A percentile compares a stretch with the other conserved stretches of the same genome.
Evolutionary conservation across 1,140 invertebrate species (phyloP).

Genomic region (Drosophila novamexicana): DNA sequence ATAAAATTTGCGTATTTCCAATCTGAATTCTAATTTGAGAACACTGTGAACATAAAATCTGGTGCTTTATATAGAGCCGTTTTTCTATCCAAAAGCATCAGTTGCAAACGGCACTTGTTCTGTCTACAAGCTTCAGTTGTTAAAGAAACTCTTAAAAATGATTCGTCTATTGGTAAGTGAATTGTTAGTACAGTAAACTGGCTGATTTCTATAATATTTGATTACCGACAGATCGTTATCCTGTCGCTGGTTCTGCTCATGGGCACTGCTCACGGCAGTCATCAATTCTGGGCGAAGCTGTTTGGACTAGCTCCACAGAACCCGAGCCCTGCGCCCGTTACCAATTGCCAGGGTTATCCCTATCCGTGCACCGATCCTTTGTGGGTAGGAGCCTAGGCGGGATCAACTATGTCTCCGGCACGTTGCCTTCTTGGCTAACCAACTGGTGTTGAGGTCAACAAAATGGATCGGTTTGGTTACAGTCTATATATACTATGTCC

Average conservation of each 20-base stretch:
- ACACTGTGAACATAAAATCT: not conserved
- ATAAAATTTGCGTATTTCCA: constrained; percentile 34
- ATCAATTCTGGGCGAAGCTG: constrained; percentile 8
- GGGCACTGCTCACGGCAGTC: constrained; percentile 14
- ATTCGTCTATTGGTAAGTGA: constrained; percentile 39
- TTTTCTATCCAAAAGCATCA: not conserved
- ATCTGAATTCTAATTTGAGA: constrained; percentile 35
- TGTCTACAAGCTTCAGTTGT: constrained; percentile 5
- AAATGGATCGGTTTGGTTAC: not conserved
- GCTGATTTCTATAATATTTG: not conserved
- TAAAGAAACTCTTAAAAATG: constrained; percentile 17
- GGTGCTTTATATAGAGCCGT: constrained; percentile 26
- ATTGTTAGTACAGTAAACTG: not conserved
- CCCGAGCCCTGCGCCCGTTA: not conserved
- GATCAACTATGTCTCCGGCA: not conserved
- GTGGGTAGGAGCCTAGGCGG: not conserved
- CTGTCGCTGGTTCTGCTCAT: constrained; percentile 34
- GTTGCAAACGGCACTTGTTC: not conserved
- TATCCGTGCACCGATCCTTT: not conserved
- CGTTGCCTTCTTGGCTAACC: not conserved
- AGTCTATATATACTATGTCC: not conserved
- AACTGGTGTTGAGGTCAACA: not conserved
- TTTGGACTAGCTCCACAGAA: not conserved
- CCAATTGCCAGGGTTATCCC: not conserved
- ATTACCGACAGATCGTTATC: constrained; percentile 22